These are phyloP conservation scores for Pachyuromys duprasi DNA, from an alignment of 2,797 vertebrate genomes.

Conservation along the genomic window DNA sequence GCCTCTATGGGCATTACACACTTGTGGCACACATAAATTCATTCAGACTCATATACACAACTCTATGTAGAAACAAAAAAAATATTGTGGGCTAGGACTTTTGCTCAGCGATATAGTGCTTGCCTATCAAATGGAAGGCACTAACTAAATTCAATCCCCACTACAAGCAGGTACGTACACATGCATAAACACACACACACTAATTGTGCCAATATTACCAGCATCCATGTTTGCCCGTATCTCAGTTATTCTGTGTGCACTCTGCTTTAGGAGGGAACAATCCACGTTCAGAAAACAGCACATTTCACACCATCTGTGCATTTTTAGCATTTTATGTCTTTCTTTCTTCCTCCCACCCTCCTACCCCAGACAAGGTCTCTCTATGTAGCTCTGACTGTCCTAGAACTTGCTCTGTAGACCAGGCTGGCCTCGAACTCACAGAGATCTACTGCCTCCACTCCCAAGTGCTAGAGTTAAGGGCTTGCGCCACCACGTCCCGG, in stretches of 20 bases:
- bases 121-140: background rate
- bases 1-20: background rate
- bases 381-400: too few species aligned
- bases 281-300: background rate
- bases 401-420: background rate
- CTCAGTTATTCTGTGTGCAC: too few species aligned
- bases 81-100: background rate
- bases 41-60: background rate
- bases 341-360: too few species aligned
- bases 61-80: background rate
- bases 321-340: background rate
- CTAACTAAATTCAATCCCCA: background rate
- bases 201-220: background rate
- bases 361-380: too few species aligned
- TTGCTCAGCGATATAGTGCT: background rate
- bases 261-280: background rate
- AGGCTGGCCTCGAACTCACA: background rate
- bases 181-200: background rate
- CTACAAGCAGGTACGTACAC: background rate
- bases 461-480: background rate
- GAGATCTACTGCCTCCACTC: background rate
- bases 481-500: background rate
- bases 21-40: background rate
- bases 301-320: fast-evolving
- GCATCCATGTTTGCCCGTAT: background rate